Percentiles rank a stretch among this genome's conserved stretches.
Evolutionary conservation across 1,140 invertebrate species (phyloP).

Genomic region (Phymastichus coffea): DNA sequence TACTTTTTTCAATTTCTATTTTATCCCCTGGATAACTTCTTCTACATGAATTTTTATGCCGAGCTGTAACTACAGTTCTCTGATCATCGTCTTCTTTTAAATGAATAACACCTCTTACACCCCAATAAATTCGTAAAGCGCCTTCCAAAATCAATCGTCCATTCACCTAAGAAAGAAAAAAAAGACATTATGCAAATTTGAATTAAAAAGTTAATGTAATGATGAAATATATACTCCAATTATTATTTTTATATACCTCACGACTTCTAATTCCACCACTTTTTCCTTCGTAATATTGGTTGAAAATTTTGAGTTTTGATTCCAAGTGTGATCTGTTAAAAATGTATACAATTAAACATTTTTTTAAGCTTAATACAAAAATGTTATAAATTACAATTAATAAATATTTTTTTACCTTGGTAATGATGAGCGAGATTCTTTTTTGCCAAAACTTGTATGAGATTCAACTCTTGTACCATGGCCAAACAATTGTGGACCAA

Average conservation of each 20-base stretch:
- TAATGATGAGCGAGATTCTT: constrained; percentile 57
- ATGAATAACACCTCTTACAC: constrained; percentile 79
- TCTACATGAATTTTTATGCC: constrained; percentile 70
- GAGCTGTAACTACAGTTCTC: constrained; percentile 68
- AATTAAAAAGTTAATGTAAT: neutral
- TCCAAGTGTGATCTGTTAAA: constrained; percentile 71
- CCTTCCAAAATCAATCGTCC: constrained; percentile 78
- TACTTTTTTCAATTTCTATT: constrained; percentile 39
- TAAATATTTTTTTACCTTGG: constrained; percentile 42
- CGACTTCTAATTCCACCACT: constrained; percentile 73
- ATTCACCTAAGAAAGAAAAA: constrained; percentile 69
- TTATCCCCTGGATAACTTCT: constrained; percentile 44
- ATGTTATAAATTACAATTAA: neutral
- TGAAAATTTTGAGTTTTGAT: constrained; percentile 76
- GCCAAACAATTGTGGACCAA: constrained; percentile 83
- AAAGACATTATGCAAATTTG: constrained; percentile 7
- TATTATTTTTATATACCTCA: constrained; percentile 66
- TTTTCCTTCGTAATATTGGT: constrained; percentile 79
- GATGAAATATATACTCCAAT: too few species aligned
- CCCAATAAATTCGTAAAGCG: constrained; percentile 81
- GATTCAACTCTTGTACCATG: constrained; percentile 85
- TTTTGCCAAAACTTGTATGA: constrained; percentile 80
- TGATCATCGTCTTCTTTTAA: constrained; percentile 86
- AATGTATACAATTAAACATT: constrained; percentile 14
- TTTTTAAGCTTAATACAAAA: constrained; percentile 2